Evolutionary conservation across 2,888 invertebrate species (phyloP), one percentile per base, ranked within the genome.

Genomic region (Sinelater perroti): DNA sequence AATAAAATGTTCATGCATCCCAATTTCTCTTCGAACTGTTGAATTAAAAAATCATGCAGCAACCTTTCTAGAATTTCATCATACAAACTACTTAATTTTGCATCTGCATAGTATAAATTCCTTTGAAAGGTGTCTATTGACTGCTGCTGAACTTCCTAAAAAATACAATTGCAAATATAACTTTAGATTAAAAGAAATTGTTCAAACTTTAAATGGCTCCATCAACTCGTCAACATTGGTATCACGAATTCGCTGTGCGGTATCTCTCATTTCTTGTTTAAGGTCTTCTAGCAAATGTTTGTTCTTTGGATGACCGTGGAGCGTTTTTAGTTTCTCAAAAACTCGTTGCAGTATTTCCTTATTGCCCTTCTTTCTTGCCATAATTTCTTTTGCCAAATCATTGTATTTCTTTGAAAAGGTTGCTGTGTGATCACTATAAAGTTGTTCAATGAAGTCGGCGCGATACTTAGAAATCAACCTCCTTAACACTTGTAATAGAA

Each of bases 291-390:
- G 53, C 28, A 72, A 56, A 14, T 49, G 18, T 36, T 54, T 63
- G 42, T 74, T 75, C 1, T 65, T 68, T 1, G 71, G 72, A 64
- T 72, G 71, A 13, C 76, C 76, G 57, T 71, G 65, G 18, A 74
- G 52, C 2, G 72, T 66, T 56, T 72, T 75, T 35, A 76, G 54
- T 61, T 71, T 70, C 3, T 62, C 60, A 26, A 69, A 66, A 17
- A 72, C 57, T 16, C 33, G 38, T 8, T 35, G 20, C n/a, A 61
- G 49, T 5, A 16, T 5, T 35, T 24, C 2, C 6, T 18, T 20
- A 36, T 8, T 33, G n/a, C 33, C 7, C 1, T 11, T 6, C 36
- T 20, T 45, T 10, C 26, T 45, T 18, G 14, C 11, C 2, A 11
- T 13, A n/a, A 26, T 10, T 45, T 35, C 5, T 6, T 2, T 18